Conservation (phyloP, 2,113 vertebrate species). For the Alectura lathami region DNA sequence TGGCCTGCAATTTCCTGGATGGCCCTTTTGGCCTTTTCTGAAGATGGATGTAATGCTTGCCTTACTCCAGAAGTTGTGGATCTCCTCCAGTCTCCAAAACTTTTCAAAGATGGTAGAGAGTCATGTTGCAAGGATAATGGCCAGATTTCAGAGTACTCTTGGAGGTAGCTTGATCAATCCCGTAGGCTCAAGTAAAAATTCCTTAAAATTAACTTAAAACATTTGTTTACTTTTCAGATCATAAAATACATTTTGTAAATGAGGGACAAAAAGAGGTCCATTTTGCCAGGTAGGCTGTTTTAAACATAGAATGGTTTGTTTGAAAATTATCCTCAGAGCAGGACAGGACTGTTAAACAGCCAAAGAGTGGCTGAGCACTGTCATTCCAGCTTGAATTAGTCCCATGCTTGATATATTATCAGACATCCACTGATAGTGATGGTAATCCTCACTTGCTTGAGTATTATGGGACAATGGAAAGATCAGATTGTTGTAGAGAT, state of each 20-base stretch:
- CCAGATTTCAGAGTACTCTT: not conserved
- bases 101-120: not conserved
- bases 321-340: not conserved
- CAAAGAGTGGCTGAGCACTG: not conserved
- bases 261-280: not conserved
- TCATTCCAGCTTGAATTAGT: not conserved
- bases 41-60: not conserved
- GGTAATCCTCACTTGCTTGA: not conserved
- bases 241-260: not conserved
- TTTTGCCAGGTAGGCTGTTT: not conserved
- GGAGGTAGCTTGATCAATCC: not conserved
- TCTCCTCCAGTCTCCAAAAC: not conserved
- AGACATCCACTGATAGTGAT: not conserved
- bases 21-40: not conserved
- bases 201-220: not conserved
- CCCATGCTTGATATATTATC: not conserved
- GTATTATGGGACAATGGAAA: not conserved
- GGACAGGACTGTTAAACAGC: not conserved
- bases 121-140: not conserved
- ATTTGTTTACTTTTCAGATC: not conserved
- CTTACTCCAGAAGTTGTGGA: not conserved
- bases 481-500: not conserved
- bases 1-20: not conserved
- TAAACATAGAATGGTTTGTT: not conserved
- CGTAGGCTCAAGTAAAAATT: not conserved